Conservation (phyloP, 92 coral and sea anemone genomes). For the Galaxea fascicularis region DNA sequence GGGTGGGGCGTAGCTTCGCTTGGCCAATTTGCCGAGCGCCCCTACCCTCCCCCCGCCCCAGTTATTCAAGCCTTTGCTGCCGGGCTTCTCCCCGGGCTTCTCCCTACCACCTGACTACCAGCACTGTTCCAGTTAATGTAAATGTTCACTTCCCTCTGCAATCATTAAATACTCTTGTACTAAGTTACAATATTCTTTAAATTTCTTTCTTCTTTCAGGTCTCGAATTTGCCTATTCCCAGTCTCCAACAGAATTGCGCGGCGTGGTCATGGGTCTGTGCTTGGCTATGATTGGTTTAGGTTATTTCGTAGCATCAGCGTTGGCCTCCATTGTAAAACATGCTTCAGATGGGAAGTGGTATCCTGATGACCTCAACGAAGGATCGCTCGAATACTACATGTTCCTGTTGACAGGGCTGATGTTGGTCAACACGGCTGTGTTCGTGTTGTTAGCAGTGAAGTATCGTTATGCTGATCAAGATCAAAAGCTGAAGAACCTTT, state of each 20-base stretch:
- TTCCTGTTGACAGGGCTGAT: conserved; percentile 86
- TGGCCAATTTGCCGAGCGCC: too few species aligned
- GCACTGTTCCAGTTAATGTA: too few species aligned
- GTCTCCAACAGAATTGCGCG: conserved; percentile 86
- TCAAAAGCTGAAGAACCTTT: too few species aligned
- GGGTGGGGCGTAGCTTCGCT: too few species aligned
- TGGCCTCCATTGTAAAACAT: conserved; percentile 77
- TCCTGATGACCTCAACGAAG: conserved; percentile 75
- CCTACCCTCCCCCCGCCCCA: too few species aligned
- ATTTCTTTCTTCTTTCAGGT: conserved; percentile 53
- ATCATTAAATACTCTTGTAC: too few species aligned
- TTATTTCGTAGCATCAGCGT: conserved; percentile 71
- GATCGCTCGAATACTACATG: conserved; percentile 81
- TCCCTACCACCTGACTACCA: too few species aligned
- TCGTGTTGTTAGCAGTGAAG: conserved; percentile 70
- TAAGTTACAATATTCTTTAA: not conserved
- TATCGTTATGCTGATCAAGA: conserved; percentile 60
- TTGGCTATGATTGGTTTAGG: conserved; percentile 89
- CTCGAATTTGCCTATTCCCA: conserved; percentile 94
- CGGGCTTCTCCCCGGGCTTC: too few species aligned
- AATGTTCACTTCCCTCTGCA: too few species aligned
- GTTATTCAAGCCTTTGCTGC: too few species aligned
- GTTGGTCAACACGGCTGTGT: conserved; percentile 77
- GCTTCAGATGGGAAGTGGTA: conserved; percentile 71
- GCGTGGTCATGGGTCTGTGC: conserved; percentile 91